These are phyloP conservation scores for Chelidonichthys spinosus DNA, from an alignment of 2,797 vertebrate genomes.

Conservation along the genomic window DNA sequence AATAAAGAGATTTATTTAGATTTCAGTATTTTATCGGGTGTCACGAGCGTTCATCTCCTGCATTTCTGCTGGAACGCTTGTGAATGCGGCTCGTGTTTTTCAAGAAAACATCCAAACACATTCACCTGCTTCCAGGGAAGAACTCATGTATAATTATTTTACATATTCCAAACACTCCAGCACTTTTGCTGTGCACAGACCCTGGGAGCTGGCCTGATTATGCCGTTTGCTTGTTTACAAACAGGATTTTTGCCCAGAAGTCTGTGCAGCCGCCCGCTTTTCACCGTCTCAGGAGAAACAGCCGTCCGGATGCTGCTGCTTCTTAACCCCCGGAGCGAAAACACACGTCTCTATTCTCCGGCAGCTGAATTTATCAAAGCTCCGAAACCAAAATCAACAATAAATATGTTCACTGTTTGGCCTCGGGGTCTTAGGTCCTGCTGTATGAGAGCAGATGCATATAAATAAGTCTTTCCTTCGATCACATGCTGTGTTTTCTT, in stretches of 20 bases:
- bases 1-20: not conserved
- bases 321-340: conserved; percentile 55
- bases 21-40: conserved; percentile 6
- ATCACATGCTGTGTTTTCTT: not conserved
- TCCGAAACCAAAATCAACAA: conserved; percentile 34
- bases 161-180: conserved; percentile 43
- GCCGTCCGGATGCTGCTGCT: conserved; percentile 49
- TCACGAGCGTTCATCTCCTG: conserved; percentile 6
- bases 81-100: conserved; percentile 27
- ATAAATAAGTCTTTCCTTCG: conserved; percentile 30
- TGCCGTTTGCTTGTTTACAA: conserved; percentile 65
- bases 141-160: conserved; percentile 53
- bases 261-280: conserved; percentile 40
- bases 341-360: conserved; percentile 60
- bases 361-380: conserved; percentile 54
- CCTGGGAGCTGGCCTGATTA: conserved; percentile 64
- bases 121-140: conserved; percentile 53
- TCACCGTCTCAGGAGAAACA: conserved; percentile 54
- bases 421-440: conserved; percentile 44
- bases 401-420: conserved; percentile 21
- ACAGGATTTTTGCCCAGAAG: conserved; percentile 57
- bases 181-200: conserved; percentile 31
- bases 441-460: conserved; percentile 40
- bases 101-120: conserved; percentile 26
- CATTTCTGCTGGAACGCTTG: conserved; percentile 9